Evolutionary conservation across 2,113 vertebrate genomes (phyloP).

Genomic region (Petrocephalus zakoni): DNA sequence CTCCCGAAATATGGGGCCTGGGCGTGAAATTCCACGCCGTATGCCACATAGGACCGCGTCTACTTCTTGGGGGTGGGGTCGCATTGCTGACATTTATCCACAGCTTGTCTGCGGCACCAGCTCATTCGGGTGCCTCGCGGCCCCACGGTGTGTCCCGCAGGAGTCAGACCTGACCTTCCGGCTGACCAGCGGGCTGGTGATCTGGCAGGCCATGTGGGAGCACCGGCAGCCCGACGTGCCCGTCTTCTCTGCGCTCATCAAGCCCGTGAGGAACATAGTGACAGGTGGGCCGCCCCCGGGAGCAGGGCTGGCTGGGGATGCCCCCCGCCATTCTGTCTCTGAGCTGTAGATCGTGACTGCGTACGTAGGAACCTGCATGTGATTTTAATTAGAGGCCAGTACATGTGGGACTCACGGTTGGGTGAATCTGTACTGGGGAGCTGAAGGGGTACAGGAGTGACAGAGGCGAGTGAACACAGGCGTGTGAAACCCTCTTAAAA

Average conservation of each 20-base stretch:
- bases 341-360: neutral
- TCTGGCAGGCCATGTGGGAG: conserved; percentile 99
- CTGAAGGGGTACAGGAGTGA: neutral
- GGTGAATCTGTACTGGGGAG: neutral
- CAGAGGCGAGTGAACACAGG: neutral
- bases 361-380: neutral
- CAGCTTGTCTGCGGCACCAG: neutral
- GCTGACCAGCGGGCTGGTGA: conserved; percentile 87
- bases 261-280: conserved; percentile 85
- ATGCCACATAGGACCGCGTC: neutral
- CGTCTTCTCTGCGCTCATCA: conserved; percentile 85
- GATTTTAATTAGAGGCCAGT: neutral
- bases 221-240: conserved; percentile 91
- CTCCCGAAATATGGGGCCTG: neutral
- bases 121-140: neutral
- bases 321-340: neutral
- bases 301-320: neutral
- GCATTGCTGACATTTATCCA: neutral
- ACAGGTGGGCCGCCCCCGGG: conserved; percentile 68
- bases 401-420: neutral
- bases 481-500: neutral
- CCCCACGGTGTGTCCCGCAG: conserved; percentile 45
- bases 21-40: neutral
- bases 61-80: neutral
- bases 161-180: conserved; percentile 97